A percentile compares a stretch with the other conserved stretches of the same genome.
Evolutionary conservation across 1,140 invertebrate genomes (phyloP).

Genomic region (Drosophila guanche): DNA sequence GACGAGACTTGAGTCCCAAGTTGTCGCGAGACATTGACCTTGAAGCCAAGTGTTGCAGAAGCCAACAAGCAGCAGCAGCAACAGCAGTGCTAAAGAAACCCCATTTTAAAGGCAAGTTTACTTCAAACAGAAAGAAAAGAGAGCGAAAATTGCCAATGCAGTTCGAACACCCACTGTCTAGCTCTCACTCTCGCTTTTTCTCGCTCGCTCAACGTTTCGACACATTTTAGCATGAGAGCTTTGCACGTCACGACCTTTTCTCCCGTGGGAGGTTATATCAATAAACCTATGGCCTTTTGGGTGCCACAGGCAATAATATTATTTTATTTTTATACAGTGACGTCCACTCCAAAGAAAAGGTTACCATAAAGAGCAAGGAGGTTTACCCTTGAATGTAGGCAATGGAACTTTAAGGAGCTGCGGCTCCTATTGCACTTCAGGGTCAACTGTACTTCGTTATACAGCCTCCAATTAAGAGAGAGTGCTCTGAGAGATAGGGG

Average conservation of each 20-base stretch:
- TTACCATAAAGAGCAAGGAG: no score
- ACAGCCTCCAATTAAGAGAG: conserved; percentile 27
- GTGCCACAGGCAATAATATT: no score
- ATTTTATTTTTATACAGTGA: no score
- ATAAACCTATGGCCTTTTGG: conserved; percentile 13
- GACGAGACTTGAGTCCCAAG: conserved; percentile 4
- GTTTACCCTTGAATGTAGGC: neutral
- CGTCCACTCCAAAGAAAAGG: no score
- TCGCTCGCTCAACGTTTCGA: conserved; percentile 8
- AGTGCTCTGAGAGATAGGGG: neutral
- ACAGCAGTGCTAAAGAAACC: conserved; percentile 1
- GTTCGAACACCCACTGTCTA: no score
- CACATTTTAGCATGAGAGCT: neutral
- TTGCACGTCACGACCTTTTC: conserved; percentile 13
- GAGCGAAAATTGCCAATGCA: no score
- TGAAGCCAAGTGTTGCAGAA: conserved; percentile 1
- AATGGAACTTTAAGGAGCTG: conserved; percentile 2
- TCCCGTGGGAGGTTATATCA: conserved; percentile 13
- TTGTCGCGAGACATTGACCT: conserved; percentile 16
- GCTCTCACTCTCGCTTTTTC: neutral
- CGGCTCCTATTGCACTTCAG: conserved; percentile 16
- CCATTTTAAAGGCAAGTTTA: neutral
- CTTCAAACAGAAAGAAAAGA: no score
- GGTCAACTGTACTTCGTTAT: conserved; percentile 13
- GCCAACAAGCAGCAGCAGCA: no score